Conservation (phyloP, 2,888 invertebrate species). For the Amphimallon solstitiale region DNA sequence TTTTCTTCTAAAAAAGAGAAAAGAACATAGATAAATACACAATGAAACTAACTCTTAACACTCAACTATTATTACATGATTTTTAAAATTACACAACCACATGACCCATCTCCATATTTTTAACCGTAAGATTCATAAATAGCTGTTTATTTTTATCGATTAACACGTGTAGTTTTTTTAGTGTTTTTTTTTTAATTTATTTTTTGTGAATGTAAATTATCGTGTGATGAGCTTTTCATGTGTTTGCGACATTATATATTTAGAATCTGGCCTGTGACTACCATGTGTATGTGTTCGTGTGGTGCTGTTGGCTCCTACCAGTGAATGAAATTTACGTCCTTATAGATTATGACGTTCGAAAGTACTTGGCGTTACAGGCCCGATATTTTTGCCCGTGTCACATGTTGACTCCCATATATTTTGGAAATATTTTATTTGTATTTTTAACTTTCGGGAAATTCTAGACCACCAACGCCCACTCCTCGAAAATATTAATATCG, state of each 20-base stretch:
- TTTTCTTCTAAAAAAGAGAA: no score
- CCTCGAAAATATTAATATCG: slow-evolving; percentile 8
- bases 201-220: slow-evolving; percentile 19
- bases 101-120: no score
- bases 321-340: slow-evolving; percentile 33
- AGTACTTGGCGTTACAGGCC: slow-evolving; percentile 24
- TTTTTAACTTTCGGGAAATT: slow-evolving; percentile 28
- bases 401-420: slow-evolving; percentile 23
- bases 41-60: no score
- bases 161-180: slow-evolving; percentile 20
- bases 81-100: no score
- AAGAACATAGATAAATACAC: no score
- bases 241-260: slow-evolving; percentile 3
- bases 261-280: slow-evolving; percentile 7
- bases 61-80: no score
- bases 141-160: not conserved
- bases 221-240: not conserved
- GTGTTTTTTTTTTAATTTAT: no score
- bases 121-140: no score
- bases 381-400: slow-evolving; percentile 26
- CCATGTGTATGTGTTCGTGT: not conserved
- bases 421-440: slow-evolving; percentile 31
- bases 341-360: slow-evolving; percentile 28
- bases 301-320: slow-evolving; percentile 20
- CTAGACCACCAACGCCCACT: slow-evolving; percentile 7